Evolutionary conservation across 2,888 invertebrate genomes (phyloP).

Genomic region (Ichneumon xanthorius): DNA sequence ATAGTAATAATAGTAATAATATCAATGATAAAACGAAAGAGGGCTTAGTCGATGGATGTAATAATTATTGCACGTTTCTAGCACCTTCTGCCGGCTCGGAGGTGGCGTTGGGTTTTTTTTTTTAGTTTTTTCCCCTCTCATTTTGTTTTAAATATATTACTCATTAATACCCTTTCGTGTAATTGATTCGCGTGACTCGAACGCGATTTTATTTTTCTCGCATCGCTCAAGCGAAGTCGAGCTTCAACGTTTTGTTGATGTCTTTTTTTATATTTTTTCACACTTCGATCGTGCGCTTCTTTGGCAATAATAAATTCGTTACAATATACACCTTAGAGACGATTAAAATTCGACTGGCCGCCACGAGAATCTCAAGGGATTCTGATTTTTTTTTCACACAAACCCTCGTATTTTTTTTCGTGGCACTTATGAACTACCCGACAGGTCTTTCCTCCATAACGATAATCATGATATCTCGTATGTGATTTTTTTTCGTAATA

Average conservation of each 20-base stretch:
- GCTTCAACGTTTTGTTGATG: background rate
- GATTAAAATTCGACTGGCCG: slow-evolving; percentile 68
- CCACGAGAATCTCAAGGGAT: slow-evolving; percentile 48
- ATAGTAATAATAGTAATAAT: slow-evolving; percentile 44
- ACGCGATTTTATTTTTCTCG: slow-evolving; percentile 52
- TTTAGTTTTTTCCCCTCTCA: slow-evolving; percentile 64
- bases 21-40: slow-evolving; percentile 51
- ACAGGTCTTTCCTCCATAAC: slow-evolving; percentile 41
- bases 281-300: slow-evolving; percentile 42
- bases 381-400: slow-evolving; percentile 11
- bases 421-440: slow-evolving; percentile 61
- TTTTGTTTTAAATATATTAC: slow-evolving; percentile 75
- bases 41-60: slow-evolving; percentile 35
- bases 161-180: slow-evolving; percentile 73
- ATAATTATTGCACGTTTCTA: slow-evolving; percentile 75
- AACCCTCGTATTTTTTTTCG: slow-evolving; percentile 26
- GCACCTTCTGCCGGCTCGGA: slow-evolving; percentile 62
- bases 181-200: slow-evolving; percentile 61
- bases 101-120: slow-evolving; percentile 51
- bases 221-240: slow-evolving; percentile 26
- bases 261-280: background rate
- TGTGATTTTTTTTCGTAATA: slow-evolving; percentile 59
- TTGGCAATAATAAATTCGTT: slow-evolving; percentile 73
- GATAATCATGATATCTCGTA: slow-evolving; percentile 60
- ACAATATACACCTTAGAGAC: slow-evolving; percentile 70